A percentile compares a stretch with the other conserved stretches of the same genome.
These are phyloP conservation scores for Chrosomus eos DNA, from an alignment of 2,797 vertebrate species.

Conservation along the genomic window DNA sequence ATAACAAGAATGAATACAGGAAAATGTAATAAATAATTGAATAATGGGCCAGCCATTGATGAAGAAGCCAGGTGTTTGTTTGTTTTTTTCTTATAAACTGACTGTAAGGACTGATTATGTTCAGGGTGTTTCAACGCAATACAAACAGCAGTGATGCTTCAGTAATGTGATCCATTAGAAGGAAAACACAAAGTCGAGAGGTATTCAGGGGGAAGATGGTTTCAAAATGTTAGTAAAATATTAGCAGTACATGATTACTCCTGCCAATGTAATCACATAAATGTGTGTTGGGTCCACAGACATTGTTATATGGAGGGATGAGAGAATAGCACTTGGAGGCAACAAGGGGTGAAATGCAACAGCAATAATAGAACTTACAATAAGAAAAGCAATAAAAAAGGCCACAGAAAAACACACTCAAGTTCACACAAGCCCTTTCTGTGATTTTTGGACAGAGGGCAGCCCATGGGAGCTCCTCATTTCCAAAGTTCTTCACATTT, in stretches of 20 bases:
- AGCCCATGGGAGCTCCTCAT: constrained; percentile 70
- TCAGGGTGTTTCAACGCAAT: constrained; percentile 44
- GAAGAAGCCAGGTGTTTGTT: constrained; percentile 42
- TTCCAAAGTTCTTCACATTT: constrained; percentile 76
- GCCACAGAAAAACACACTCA: constrained; percentile 70
- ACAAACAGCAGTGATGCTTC: constrained; percentile 53
- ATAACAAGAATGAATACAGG: constrained; percentile 35
- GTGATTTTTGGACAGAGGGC: constrained; percentile 78
- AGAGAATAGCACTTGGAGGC: constrained; percentile 61
- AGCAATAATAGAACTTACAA: constrained; percentile 62
- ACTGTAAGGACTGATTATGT: constrained; percentile 30
- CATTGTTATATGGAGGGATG: constrained; percentile 67
- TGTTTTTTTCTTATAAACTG: constrained; percentile 45
- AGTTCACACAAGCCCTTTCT: constrained; percentile 68
- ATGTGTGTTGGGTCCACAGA: constrained; percentile 61
- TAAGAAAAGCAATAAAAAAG: constrained; percentile 66
- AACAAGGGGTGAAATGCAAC: constrained; percentile 61
- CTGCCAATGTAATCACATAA: constrained; percentile 66
- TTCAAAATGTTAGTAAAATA: constrained; percentile 66
- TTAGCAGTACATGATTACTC: constrained; percentile 57
- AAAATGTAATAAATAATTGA: constrained; percentile 8
- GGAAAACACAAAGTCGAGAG: constrained; percentile 46
- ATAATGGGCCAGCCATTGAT: constrained; percentile 38
- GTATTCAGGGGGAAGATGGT: constrained; percentile 50
- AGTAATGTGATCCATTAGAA: constrained; percentile 53